Evolutionary conservation across 2,888 invertebrate genomes (phyloP).

Genomic region (Acleris emargana): DNA sequence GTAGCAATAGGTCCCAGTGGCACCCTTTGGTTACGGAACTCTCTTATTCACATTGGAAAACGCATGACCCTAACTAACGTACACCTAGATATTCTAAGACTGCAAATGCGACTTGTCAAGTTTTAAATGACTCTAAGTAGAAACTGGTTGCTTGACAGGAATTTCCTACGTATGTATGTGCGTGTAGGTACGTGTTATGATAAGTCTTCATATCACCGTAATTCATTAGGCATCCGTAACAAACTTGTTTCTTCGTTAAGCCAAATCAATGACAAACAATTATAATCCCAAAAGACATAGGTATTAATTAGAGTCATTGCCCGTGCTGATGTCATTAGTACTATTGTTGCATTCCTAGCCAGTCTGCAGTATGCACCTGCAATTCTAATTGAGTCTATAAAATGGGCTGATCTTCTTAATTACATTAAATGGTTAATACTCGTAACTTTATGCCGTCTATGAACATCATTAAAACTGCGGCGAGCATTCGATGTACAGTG

Average conservation of each 20-base stretch:
- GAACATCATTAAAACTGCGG: too few species aligned
- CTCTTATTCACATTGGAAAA: too few species aligned
- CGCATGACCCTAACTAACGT: too few species aligned
- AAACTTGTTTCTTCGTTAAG: background rate
- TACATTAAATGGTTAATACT: background rate
- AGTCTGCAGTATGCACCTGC: constrained; percentile 7
- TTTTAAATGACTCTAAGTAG: too few species aligned
- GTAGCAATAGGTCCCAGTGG: too few species aligned
- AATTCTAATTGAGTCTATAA: constrained; percentile 4
- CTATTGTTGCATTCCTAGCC: constrained; percentile 16
- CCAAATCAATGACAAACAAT: background rate
- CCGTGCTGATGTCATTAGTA: background rate
- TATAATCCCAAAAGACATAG: background rate
- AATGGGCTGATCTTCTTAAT: background rate
- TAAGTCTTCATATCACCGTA: background rate
- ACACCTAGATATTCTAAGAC: too few species aligned
- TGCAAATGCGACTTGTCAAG: too few species aligned
- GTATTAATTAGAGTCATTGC: background rate
- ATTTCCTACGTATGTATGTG: too few species aligned
- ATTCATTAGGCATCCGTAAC: background rate
- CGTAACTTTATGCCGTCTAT: too few species aligned
- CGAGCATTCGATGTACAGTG: too few species aligned
- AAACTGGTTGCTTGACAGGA: too few species aligned
- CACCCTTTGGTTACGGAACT: too few species aligned
- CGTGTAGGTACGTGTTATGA: background rate